Conservation (phyloP, 2,888 invertebrate genomes). For the Dyspetes luteomarginatus region DNA sequence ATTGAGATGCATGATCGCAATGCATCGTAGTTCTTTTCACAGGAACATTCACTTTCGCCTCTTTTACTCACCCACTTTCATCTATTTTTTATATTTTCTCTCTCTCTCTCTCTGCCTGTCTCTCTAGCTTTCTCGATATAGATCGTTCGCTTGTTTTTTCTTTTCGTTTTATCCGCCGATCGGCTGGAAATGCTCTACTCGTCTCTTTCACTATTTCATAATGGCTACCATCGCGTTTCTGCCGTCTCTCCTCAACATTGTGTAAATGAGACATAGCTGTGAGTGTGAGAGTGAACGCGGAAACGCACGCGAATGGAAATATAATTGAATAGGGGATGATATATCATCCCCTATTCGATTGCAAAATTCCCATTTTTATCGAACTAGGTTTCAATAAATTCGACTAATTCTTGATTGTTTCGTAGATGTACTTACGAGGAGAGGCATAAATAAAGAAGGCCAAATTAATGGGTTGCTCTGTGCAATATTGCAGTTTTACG, state of each 20-base stretch:
- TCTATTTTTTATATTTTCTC: constrained; percentile 18
- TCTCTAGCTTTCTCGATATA: constrained; percentile 1
- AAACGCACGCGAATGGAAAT: constrained; percentile 31
- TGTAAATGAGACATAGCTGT: neutral
- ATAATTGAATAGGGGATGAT: constrained; percentile 35
- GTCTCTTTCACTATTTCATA: constrained; percentile 66
- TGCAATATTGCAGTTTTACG: neutral
- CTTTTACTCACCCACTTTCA: neutral
- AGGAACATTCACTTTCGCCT: constrained; percentile 60
- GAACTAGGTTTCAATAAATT: constrained; percentile 31
- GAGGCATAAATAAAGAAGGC: neutral
- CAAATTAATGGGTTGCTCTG: neutral
- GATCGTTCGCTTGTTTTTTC: constrained; percentile 14
- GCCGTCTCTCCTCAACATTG: constrained; percentile 18
- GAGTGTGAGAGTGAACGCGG: constrained; percentile 2
- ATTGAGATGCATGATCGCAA: constrained; percentile 65
- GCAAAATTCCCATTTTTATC: constrained; percentile 28
- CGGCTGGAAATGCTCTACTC: constrained; percentile 27
- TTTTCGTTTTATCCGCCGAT: constrained; percentile 38
- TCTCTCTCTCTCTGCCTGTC: constrained; percentile 21
- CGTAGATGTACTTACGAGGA: neutral
- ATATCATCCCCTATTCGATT: neutral
- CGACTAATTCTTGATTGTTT: neutral
- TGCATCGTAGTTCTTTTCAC: constrained; percentile 61
- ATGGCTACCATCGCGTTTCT: constrained; percentile 48